Evolutionary conservation across 2,113 vertebrate species (phyloP).

Genomic region (Acrocephalus arundinaceus): DNA sequence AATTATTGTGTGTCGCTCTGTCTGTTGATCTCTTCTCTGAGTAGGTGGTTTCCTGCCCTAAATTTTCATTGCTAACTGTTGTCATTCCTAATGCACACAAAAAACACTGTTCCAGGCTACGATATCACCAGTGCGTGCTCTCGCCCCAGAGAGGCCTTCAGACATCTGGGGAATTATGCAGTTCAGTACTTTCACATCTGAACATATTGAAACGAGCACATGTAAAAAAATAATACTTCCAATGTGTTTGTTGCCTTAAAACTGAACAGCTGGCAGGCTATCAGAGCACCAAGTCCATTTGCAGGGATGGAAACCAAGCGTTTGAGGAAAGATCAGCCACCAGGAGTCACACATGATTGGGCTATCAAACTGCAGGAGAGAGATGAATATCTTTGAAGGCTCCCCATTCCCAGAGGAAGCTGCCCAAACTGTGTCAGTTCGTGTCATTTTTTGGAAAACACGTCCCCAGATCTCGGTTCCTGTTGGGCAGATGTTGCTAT

Average conservation of each 20-base stretch:
- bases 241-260: background rate
- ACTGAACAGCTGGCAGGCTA: background rate
- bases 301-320: background rate
- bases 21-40: background rate
- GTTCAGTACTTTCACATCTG: background rate
- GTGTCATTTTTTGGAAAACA: background rate
- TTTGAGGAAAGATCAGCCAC: background rate
- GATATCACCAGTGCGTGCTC: background rate
- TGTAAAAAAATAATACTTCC: background rate
- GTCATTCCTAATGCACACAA: background rate
- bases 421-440: background rate
- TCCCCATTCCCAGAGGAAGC: background rate
- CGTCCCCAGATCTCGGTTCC: background rate
- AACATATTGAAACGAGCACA: background rate
- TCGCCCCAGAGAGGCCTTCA: background rate
- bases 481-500: background rate
- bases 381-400: background rate
- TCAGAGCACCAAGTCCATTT: background rate
- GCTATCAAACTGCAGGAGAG: background rate
- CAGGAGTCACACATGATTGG: background rate
- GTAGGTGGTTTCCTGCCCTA: constrained; percentile 49
- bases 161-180: constrained; percentile 12
- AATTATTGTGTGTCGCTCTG: background rate
- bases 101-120: background rate
- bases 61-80: constrained; percentile 9